phyloP scores from a whole-genome alignment of 2,113 vertebrate species.

The Dermatemys mawii region DNA sequence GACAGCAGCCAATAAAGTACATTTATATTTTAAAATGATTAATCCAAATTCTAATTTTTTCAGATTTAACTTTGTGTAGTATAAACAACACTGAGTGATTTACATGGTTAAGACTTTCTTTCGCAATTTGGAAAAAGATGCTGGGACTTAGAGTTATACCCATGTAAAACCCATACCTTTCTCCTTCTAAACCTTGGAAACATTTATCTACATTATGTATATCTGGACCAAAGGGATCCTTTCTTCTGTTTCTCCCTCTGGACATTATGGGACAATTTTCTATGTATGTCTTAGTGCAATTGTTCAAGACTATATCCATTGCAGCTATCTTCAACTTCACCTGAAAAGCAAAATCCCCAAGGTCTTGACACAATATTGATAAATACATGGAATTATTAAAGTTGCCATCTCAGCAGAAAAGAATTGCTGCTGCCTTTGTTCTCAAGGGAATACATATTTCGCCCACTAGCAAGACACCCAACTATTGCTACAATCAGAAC shows the following conservation, averaged over 20 bases:
- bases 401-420: constrained; percentile 82
- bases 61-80: constrained; percentile 45
- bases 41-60: constrained; percentile 23
- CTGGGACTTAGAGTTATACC: constrained; percentile 28
- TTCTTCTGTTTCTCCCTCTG: constrained; percentile 65
- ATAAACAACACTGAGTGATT: constrained; percentile 15
- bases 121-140: not conserved
- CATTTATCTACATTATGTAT: constrained; percentile 73
- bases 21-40: constrained; percentile 29
- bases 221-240: constrained; percentile 66
- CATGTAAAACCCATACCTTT: constrained; percentile 18
- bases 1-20: constrained; percentile 45
- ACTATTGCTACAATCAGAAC: constrained; percentile 78
- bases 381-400: constrained; percentile 85
- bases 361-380: constrained; percentile 82
- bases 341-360: constrained; percentile 82
- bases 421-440: constrained; percentile 77
- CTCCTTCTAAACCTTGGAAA: constrained; percentile 51
- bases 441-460: constrained; percentile 82
- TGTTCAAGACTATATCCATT: constrained; percentile 74
- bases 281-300: constrained; percentile 69
- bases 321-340: constrained; percentile 75
- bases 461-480: constrained; percentile 80
- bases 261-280: constrained; percentile 71
- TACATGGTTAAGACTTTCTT: constrained; percentile 35